Evolutionary conservation across 2,797 vertebrate species (phyloP), one percentile per base, ranked within the genome.

Genomic region (Cynopterus sphinx): DNA sequence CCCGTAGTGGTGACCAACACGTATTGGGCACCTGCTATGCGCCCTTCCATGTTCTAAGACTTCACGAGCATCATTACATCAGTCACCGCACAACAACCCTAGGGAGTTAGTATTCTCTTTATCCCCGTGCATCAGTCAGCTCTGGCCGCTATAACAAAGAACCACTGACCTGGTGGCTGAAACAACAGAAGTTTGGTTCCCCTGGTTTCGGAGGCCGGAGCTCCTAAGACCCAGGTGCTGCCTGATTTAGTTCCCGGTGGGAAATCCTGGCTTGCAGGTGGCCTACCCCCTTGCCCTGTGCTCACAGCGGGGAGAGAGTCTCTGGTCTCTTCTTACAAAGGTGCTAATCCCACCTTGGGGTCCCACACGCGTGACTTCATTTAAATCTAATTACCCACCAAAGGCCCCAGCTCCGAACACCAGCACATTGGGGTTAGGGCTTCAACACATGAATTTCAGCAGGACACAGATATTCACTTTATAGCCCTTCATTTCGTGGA

Each of bases 1-100:
- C 22, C 6, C 2, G 0, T 5, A 31, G 41, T 5, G 33, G 67
- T 12, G 24, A 16, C n/a, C 59, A 11, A 4, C 5, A 9, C 15
- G 5, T 11, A 22, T 2, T 31, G n/a, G 13, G 15, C 24, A 4
- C 53, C 65, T 86, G n/a, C 31, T 33, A 3, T 0, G 13, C 28
- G 21, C 22, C n/a, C 17, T 46, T 22, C 13, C 16, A n/a, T 4
- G 3, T 39, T 53, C 70, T 55, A 59, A 78, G 19, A 39, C 65
- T 86, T 67, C 16, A 10, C 7, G 43, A 46, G 15, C 6, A 31
- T 49, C 2, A 6, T 43, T 90, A 22, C 63, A 36, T 78, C 57
- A 33, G 46, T 53, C 43, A 43, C 17, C 24, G 61, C 33, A 28
- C 15, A 55, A 43, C 9, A 22, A 55, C 28, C 68, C 16, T 31